phyloP scores from a whole-genome alignment of 1,140 invertebrate genomes.

The Yoshiicerus persimilis region DNA sequence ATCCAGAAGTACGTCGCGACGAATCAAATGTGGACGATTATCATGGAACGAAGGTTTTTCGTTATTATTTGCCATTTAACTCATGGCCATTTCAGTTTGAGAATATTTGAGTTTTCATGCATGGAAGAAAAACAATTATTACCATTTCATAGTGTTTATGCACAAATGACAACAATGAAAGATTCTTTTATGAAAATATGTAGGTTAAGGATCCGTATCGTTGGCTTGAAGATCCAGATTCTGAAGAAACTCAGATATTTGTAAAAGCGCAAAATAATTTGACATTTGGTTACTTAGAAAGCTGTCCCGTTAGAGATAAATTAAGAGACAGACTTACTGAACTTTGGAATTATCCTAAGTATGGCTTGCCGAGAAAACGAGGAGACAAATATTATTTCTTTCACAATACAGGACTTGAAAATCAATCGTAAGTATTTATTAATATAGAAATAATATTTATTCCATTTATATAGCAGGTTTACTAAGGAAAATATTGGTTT shows the following conservation, averaged over 20 bases:
- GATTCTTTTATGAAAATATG: conserved; percentile 40
- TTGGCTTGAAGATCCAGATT: conserved; percentile 94
- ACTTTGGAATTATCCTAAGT: conserved; percentile 95
- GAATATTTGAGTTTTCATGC: too few species aligned
- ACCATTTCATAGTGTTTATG: not conserved
- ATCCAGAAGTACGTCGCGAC: conserved; percentile 10
- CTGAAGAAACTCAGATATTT: conserved; percentile 85
- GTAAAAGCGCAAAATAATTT: conserved; percentile 89
- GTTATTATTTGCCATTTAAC: not conserved
- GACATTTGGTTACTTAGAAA: conserved; percentile 80
- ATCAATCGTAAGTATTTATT: conserved; percentile 71
- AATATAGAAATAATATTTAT: not conserved
- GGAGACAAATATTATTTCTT: conserved; percentile 87
- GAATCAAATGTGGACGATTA: conserved; percentile 35
- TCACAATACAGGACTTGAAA: conserved; percentile 91
- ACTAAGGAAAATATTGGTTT: not conserved
- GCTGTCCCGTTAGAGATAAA: conserved; percentile 69
- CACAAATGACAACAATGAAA: not conserved
- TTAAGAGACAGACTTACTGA: conserved; percentile 78
- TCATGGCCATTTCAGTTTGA: not conserved
- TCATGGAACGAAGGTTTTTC: conserved; percentile 63
- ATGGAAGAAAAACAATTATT: not conserved
- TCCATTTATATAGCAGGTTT: not conserved
- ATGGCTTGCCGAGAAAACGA: conserved; percentile 77
- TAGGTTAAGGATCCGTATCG: conserved; percentile 90